Evolutionary conservation across 35 echinoderm and acorn worm genomes (phyloP), one percentile per base, ranked within the genome.

Genomic region (Amphiura filiformis): DNA sequence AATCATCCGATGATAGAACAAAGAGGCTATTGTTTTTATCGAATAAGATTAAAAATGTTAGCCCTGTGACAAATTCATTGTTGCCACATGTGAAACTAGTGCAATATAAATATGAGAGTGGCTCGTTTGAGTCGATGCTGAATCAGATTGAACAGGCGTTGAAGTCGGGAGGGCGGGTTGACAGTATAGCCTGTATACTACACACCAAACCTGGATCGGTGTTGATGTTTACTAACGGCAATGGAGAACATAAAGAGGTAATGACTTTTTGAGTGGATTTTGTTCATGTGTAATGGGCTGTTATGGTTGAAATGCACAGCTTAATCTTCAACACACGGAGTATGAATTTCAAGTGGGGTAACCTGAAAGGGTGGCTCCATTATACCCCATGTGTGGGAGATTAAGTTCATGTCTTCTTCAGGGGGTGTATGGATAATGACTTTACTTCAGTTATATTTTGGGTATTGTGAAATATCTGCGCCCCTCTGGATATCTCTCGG

Each of bases 91-190:
- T 98, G 0, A 91, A 89, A 81, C 57, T 87, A 82, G 92, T 98
- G 89, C 96, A 98, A 94, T 98, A 98, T 80, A 94, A 94, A 35
- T 94, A 94, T 81, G 96, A 98, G 76, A 88, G 88, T 79, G 89
- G 86, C 15, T 77, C 92, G 37, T 84, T 94, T 26, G 96, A 98
- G 13, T 57, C 89, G 49, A 87, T 94, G 32, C 65, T 94, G 20
- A 89, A 87, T 79, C 65, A 89, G 39, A 80, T 94, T 80, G 65
- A 65, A 22, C 86, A 82, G 81, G 86, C 90, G 15, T 84, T 98
- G 33, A 90, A 76, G 47, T n/a, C n/a, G n/a, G 93, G 82, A 37
- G 79, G 33, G 22, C 85, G 64, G 83, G 96, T 94, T 20, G 82
- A 88, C 39, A 98, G 96, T 88, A 87, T 98, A 38, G 96, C 96